Evolutionary conservation across 2,888 invertebrate species (phyloP), one percentile per base, ranked within the genome.

Genomic region (Troilus luridus): DNA sequence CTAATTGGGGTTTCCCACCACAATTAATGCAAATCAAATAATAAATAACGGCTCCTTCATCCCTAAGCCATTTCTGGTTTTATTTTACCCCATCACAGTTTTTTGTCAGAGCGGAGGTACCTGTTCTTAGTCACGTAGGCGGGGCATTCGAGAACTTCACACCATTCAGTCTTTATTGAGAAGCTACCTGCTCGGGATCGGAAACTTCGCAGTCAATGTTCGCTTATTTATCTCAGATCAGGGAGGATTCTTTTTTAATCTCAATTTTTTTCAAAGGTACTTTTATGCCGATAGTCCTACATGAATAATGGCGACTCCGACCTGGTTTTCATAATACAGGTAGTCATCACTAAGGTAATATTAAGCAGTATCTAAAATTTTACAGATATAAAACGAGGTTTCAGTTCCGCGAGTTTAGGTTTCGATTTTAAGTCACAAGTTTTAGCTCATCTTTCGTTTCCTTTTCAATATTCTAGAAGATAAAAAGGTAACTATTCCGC

Each of bases 71-170:
- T 85, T 54, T 58, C 56, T 85, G 3, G 10, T 58, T 58, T 56
- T 54, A 54, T 81, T 81, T 5, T 81, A 56, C 9, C 21, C n/a
- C 56, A 41, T 58, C 12, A 58, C 11, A n/a, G 56, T 85, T 85
- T 85, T 85, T 85, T 54, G 21, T 21, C 56, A 1, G 12, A 21
- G 81, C 21, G 64, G 9, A 24, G 67, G 67, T 85, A 85, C 85
- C 85, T 85, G 85, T 85, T 85, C 10, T n/a, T 0, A 56, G 85
- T 85, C 85, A 85, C 85, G 85, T 85, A 85, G 56, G 85, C 56
- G 85, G 72, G 72, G 17, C 41, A 17, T 77, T 77, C 41, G 19
- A 77, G 72, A 77, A 77, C 17, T 77, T 41, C 72, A 41, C 72
- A 77, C 72, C 27, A 24, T 24, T 24, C 27, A 41, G 27, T 77